phyloP scores from a whole-genome alignment of 2,888 invertebrate genomes.

The Operophtera brumata region DNA sequence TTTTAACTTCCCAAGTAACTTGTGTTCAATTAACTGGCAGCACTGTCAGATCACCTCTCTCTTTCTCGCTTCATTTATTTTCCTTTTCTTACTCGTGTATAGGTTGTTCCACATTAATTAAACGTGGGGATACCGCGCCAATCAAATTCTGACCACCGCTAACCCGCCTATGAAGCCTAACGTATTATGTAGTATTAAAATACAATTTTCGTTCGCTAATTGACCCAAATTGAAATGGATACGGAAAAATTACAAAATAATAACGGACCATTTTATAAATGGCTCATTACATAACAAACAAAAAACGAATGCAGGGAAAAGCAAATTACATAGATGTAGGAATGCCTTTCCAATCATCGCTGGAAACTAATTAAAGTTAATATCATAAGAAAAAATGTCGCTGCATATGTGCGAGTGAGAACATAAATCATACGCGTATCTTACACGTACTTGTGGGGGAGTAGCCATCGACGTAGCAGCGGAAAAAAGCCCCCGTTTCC shows the following conservation, averaged over 20 bases:
- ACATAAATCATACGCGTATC: slow-evolving; percentile 78
- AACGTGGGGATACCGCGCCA: slow-evolving; percentile 74
- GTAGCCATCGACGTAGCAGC: slow-evolving; percentile 72
- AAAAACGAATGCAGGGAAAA: slow-evolving; percentile 30
- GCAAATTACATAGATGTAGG: slow-evolving; percentile 41
- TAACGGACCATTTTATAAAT: slow-evolving; percentile 52
- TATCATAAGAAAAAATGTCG: slow-evolving; percentile 62
- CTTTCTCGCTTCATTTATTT: slow-evolving; percentile 40
- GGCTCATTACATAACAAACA: slow-evolving; percentile 34
- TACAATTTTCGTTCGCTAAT: slow-evolving; percentile 67
- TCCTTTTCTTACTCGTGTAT: slow-evolving; percentile 59
- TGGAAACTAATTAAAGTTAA: slow-evolving; percentile 55
- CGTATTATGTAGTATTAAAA: slow-evolving; percentile 78
- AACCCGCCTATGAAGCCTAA: slow-evolving; percentile 74
- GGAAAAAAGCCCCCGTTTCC: slow-evolving; percentile 78
- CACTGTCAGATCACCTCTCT: slow-evolving; percentile 56
- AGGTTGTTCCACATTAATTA: slow-evolving; percentile 74
- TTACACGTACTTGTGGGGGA: slow-evolving; percentile 61
- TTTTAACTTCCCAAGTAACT: slow-evolving; percentile 61
- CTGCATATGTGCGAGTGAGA: slow-evolving; percentile 72
- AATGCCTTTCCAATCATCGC: slow-evolving; percentile 48
- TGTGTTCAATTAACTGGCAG: slow-evolving; percentile 69
- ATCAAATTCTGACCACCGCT: slow-evolving; percentile 78
- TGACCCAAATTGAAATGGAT: slow-evolving; percentile 66
- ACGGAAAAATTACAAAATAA: slow-evolving; percentile 49